Evolutionary conservation across 2,888 invertebrate species (phyloP).

Genomic region (Vandiemenella viatica): DNA sequence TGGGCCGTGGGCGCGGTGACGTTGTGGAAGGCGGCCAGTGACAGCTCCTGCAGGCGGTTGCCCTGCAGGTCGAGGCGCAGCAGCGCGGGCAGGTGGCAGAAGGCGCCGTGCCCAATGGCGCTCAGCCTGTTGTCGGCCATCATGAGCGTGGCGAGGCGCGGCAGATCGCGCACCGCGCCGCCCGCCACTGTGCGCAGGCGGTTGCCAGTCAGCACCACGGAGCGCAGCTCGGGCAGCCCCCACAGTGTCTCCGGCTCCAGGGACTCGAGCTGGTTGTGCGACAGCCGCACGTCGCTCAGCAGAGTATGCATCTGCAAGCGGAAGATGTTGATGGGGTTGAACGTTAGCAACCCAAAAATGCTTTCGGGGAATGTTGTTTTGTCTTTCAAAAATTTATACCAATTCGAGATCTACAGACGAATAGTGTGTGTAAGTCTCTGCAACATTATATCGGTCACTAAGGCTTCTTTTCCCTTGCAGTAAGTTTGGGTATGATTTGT

Average conservation of each 20-base stretch:
- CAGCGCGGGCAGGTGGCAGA: slow-evolving; percentile 25
- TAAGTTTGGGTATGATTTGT: too few relatives aligned
- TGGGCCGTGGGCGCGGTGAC: slow-evolving; percentile 17
- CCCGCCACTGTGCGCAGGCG: slow-evolving; percentile 20
- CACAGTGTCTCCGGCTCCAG: slow-evolving; percentile 35
- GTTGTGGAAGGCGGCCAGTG: slow-evolving; percentile 20
- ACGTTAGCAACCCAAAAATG: too few relatives aligned
- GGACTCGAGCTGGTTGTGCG: slow-evolving; percentile 60
- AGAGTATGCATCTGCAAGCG: too few relatives aligned
- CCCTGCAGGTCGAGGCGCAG: slow-evolving; percentile 25
- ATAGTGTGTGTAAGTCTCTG: too few relatives aligned
- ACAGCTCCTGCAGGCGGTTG: slow-evolving; percentile 20
- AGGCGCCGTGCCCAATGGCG: slow-evolving; percentile 23
- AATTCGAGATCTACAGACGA: too few relatives aligned
- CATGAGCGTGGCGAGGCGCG: slow-evolving; percentile 25
- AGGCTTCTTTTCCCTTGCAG: too few relatives aligned
- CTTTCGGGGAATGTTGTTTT: too few relatives aligned
- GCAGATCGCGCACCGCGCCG: slow-evolving; percentile 25
- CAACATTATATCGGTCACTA: too few relatives aligned
- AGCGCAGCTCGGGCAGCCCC: slow-evolving; percentile 21
- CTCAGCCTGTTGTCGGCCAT: slow-evolving; percentile 27
- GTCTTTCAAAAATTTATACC: too few relatives aligned
- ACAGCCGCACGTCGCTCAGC: slow-evolving; percentile 62
- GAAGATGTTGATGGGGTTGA: too few relatives aligned
- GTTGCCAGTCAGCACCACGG: slow-evolving; percentile 23